Percentiles rank a stretch among this genome's conserved stretches.
Evolutionary conservation across 2,888 invertebrate species (phyloP).

Genomic region (Hirtodrosophila histrioides): DNA sequence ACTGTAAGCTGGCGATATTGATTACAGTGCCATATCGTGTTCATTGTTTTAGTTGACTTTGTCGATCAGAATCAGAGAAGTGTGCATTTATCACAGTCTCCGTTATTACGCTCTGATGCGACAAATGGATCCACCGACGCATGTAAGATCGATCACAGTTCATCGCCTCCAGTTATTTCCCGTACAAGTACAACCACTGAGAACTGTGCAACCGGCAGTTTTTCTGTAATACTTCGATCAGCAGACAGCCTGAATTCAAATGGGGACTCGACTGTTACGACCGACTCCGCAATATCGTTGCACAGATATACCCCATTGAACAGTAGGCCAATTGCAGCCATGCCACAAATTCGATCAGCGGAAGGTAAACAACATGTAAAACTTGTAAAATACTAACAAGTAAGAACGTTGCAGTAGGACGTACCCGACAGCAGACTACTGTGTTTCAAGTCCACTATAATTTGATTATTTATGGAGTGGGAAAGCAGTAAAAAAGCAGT

Average conservation of each 20-base stretch:
- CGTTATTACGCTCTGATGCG: conserved; percentile 76
- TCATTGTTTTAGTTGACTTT: conserved; percentile 79
- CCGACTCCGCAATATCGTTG: conserved; percentile 67
- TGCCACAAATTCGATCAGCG: conserved; percentile 77
- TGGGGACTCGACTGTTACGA: conserved; percentile 43
- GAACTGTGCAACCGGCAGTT: conserved; percentile 61
- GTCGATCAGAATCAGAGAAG: conserved; percentile 82
- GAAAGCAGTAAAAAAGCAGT: too few relatives aligned
- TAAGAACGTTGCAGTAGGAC: too few relatives aligned
- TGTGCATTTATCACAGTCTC: conserved; percentile 82
- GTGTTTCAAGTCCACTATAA: too few relatives aligned
- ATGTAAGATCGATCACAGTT: conserved; percentile 81
- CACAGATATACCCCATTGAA: conserved; percentile 82
- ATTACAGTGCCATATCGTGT: background rate
- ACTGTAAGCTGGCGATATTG: background rate
- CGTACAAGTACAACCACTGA: conserved; percentile 39
- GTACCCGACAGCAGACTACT: too few relatives aligned
- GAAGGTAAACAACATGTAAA: conserved; percentile 67
- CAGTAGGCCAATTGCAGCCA: conserved; percentile 68
- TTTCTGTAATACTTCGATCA: conserved; percentile 83
- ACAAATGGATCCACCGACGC: conserved; percentile 51
- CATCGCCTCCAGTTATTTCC: conserved; percentile 71
- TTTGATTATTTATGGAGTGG: too few relatives aligned
- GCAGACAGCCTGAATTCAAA: conserved; percentile 75
- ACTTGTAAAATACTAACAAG: too few relatives aligned